Conservation (phyloP, 2,797 vertebrate species). For the Botia almorhae region DNA sequence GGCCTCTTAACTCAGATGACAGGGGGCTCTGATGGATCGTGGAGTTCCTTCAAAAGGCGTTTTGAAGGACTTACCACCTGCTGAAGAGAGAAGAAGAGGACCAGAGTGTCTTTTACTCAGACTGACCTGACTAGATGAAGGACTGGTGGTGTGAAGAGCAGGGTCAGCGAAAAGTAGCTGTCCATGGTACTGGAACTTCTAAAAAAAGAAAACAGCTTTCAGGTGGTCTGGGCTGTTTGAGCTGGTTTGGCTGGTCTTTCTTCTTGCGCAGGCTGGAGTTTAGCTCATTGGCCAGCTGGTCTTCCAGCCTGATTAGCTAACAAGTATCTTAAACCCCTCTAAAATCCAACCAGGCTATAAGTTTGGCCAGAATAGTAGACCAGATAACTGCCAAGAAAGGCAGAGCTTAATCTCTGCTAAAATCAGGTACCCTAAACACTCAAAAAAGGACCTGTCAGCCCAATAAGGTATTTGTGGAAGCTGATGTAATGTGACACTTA, state of each 20-base stretch:
- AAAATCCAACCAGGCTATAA: not conserved
- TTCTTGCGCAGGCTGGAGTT: not conserved
- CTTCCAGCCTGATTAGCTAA: too few species aligned
- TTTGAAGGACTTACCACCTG: conserved; percentile 40
- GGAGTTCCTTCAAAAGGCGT: conserved; percentile 40
- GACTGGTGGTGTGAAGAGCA: not conserved
- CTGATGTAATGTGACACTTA: conserved; percentile 5
- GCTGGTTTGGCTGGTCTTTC: not conserved
- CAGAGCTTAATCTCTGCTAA: conserved; percentile 2
- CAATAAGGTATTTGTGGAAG: not conserved
- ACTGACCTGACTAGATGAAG: conserved; percentile 26
- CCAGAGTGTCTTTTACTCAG: conserved; percentile 15
- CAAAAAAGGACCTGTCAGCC: not conserved
- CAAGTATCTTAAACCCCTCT: not conserved
- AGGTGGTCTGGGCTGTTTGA: not conserved
- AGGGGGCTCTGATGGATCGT: conserved; percentile 44
- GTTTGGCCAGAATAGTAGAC: not conserved
- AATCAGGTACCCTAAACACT: not conserved
- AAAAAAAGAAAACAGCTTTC: not conserved
- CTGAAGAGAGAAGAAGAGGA: conserved; percentile 36
- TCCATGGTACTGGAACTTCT: not conserved
- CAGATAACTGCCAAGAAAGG: not conserved
- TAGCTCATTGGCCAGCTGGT: not conserved
- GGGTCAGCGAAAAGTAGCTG: conserved; percentile 7
- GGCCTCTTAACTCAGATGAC: conserved; percentile 48